Evolutionary conservation across 2,888 invertebrate species (phyloP), one percentile per base, ranked within the genome.

Genomic region (Caenorhabditis drosophilae): DNA sequence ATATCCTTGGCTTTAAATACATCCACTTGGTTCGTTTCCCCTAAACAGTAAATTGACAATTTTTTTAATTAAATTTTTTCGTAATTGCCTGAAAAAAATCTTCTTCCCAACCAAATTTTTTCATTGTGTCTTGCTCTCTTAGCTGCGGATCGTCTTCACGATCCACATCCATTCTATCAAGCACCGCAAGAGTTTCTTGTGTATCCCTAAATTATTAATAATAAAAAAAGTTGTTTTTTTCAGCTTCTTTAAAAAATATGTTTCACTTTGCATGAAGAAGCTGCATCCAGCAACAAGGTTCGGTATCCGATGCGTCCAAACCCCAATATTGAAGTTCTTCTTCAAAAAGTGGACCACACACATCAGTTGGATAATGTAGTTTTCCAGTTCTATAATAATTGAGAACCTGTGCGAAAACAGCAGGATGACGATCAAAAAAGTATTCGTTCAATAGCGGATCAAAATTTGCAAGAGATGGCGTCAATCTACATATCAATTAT

Each of bases 381-480:
- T 77, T 82, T 7, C 82, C 82, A 2, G 83, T 83, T n/a, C 83
- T 83, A 88, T 97, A 97, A 86, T 97, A 97, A 86, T 97, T 97
- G 77, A 92, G 88, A 73, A 76, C 79, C 73, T 77, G 76, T 11
- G 91, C 91, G 84, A 92, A 92, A 16, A 92, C 92, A n/a, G 91
- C 91, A 4, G 92, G 92, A 70, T 82, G 81, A 44, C 82, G 87
- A 86, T 95, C 97, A 87, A 98, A 98, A 89, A 97, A 98, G 88
- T 96, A 98, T 87, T 98, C 98, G 87, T 98, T 98, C 83, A 97
- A 89, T 83, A 97, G 92, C 41, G 96, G 95, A 87, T 98, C 98
- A 87, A 97, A 98, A 87, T 97, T 98, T 84, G 94, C 96, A 82
- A 96, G 88, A 27, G 95, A 94, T 86, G 98, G 97, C 15, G 91